These are phyloP conservation scores for Seladonia tumulorum DNA, from an alignment of 2,888 invertebrate species.

Conservation along the genomic window DNA sequence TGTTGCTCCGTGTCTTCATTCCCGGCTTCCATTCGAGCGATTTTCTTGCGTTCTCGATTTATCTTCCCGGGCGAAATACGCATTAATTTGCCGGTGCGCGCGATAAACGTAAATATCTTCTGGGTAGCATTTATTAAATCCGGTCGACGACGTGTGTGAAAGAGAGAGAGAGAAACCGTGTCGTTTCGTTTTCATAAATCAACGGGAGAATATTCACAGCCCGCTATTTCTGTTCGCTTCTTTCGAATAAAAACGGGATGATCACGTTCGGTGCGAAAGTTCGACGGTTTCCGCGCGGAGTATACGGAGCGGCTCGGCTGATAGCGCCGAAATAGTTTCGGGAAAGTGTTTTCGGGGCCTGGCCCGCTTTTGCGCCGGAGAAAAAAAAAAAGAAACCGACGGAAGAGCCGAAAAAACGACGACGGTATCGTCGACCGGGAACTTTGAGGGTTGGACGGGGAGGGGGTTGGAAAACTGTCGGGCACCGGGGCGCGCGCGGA, in stretches of 20 bases:
- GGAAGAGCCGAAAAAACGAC: background rate
- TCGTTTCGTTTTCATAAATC: constrained; percentile 37
- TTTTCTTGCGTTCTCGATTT: constrained; percentile 18
- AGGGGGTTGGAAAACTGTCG: constrained; percentile 26
- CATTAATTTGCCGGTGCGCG: constrained; percentile 20
- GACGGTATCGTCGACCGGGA: constrained; percentile 10
- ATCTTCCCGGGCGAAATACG: background rate
- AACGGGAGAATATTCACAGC: background rate
- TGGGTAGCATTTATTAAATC: constrained; percentile 19
- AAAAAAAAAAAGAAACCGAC: background rate
- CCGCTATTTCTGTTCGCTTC: background rate
- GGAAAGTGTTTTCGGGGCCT: constrained; percentile 15
- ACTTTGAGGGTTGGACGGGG: background rate
- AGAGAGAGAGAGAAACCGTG: background rate
- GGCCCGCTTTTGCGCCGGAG: background rate
- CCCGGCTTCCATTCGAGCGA: constrained; percentile 29
- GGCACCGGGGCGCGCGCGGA: constrained; percentile 8
- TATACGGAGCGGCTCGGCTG: background rate
- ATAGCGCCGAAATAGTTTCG: constrained; percentile 41
- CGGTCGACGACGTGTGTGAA: background rate
- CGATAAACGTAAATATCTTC: constrained; percentile 30
- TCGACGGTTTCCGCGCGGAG: background rate
- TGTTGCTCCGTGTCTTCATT: background rate
- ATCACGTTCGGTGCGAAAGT: background rate
- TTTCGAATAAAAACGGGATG: constrained; percentile 7